phyloP scores from a whole-genome alignment of 2,797 vertebrate species.

The Pangasius larnaudii region DNA sequence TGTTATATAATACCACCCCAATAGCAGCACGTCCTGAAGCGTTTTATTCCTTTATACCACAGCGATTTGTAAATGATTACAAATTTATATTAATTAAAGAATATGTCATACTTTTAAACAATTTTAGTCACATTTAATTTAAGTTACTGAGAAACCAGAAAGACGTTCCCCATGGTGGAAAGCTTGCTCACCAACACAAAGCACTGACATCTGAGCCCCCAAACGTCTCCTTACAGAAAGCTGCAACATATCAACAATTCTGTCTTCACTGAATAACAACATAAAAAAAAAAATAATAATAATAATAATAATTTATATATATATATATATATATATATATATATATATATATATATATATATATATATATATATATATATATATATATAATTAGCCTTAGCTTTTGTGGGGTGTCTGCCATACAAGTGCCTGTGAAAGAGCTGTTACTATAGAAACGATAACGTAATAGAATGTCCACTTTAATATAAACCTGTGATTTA shows the following conservation, averaged over 20 bases:
- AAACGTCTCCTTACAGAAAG: not conserved
- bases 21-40: not conserved
- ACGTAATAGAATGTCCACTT: not conserved
- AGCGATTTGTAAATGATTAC: not conserved
- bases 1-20: not conserved
- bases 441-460: not conserved
- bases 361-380: too few relatives aligned
- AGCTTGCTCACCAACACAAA: not conserved
- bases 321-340: too few relatives aligned
- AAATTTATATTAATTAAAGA: not conserved
- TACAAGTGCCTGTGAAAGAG: not conserved
- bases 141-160: not conserved
- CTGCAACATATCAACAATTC: not conserved
- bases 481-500: not conserved
- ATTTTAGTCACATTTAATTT: not conserved
- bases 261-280: not conserved
- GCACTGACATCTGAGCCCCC: not conserved
- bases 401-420: not conserved
- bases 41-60: not conserved
- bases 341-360: too few relatives aligned
- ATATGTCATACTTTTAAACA: not conserved
- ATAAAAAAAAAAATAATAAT: not conserved
- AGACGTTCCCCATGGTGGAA: not conserved
- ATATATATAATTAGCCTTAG: too few relatives aligned
- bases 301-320: too few relatives aligned